Evolutionary conservation across 2,113 vertebrate genomes (phyloP), one percentile per base, ranked within the genome.

Genomic region (Thunnus thynnus): DNA sequence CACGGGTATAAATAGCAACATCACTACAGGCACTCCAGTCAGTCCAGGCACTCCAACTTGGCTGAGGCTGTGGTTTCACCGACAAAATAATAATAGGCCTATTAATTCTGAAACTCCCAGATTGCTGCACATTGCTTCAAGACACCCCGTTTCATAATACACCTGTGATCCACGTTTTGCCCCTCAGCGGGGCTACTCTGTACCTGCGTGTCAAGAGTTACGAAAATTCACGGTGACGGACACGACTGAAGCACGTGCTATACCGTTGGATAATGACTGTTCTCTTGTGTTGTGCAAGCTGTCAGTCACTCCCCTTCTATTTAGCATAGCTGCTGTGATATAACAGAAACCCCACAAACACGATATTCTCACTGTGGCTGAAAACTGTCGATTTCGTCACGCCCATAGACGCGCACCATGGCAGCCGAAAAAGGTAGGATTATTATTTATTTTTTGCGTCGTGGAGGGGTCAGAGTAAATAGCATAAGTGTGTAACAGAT

Each of bases 401-500:
- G 68, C 85, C 83, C 78, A 70, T 65, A 18, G 41, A 58, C 58
- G 11, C 14, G 25, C 71, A 83, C 50, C 70, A 94, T 93, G 92
- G 65, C 81, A 1, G 7, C 72, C 13, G 71, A n/a, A 11, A 93
- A 91, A 91, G 93, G 94, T 94, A 91, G 81, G 90, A 50, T 0
- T 3, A 4, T 22, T 36, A 2, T 1, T 14, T 14, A 0, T 13
- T 9, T 44, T 0, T 2, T 16, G 6, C 10, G 46, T 18, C 6
- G 50, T 18, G 36, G 10, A 8, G 3, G 12, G 52, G 22, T 30
- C 47, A 25, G 9, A 18, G 3, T 56, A 18, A 25, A 50, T 51
- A 12, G 46, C 32, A 5, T 10, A 16, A 25, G 14, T 18, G 13
- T 13, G 7, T 2, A 50, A 30, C 30, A 5, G 18, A 7, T 25